A percentile compares a stretch with the other conserved stretches of the same genome.
phyloP scores from a whole-genome alignment of 2,113 vertebrate genomes.

The Trichomycterus rosablanca region DNA sequence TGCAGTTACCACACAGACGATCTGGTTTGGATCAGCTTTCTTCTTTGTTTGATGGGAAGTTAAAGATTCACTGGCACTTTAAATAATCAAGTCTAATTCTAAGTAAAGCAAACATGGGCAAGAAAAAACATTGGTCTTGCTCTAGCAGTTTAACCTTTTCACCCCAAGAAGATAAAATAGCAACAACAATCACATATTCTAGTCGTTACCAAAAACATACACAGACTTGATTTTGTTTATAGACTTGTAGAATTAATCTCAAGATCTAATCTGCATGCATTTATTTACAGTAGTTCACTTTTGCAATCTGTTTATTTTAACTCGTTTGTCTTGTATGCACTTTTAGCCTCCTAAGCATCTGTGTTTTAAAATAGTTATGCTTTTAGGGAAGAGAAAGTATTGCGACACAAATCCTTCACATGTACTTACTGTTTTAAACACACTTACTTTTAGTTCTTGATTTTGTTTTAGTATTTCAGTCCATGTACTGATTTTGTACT shows the following conservation, averaged over 20 bases:
- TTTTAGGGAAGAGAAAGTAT: no score
- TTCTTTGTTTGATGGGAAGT: not conserved
- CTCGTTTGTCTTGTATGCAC: not conserved
- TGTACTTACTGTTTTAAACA: no score
- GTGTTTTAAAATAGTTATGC: no score
- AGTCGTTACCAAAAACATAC: conserved; percentile 8
- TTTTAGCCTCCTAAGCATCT: no score
- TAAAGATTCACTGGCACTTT: not conserved
- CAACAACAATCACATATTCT: conserved; percentile 9
- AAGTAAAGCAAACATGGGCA: conserved; percentile 9
- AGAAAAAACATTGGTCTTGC: no score
- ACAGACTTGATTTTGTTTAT: no score
- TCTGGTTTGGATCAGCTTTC: not conserved
- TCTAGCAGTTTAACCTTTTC: not conserved
- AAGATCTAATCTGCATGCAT: not conserved
- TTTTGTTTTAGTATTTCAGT: no score
- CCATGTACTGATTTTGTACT: no score
- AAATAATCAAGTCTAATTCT: conserved; percentile 13
- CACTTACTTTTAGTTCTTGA: no score
- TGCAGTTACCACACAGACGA: not conserved
- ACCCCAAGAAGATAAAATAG: not conserved
- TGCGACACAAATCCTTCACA: no score
- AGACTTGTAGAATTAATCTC: no score
- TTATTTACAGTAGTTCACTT: not conserved
- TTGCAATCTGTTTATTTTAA: no score